Evolutionary conservation across 2,888 invertebrate species (phyloP).

Genomic region (Bhutanitis thaidina): DNA sequence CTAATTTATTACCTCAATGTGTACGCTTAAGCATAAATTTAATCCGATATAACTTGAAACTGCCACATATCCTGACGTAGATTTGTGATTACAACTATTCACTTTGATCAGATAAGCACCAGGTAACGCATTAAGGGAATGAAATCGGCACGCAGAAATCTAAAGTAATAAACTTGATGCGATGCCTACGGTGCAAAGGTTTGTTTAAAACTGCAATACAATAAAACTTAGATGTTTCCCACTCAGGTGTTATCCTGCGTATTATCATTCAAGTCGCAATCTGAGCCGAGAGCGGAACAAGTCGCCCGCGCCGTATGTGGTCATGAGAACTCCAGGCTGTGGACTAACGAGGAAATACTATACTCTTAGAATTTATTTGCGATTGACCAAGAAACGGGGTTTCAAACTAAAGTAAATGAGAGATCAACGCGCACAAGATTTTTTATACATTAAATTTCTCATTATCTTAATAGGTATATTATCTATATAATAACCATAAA

Average conservation of each 20-base stretch:
- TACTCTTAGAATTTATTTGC: no score
- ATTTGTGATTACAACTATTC: neutral
- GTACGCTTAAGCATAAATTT: no score
- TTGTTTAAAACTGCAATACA: constrained; percentile 1
- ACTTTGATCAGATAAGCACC: neutral
- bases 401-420: no score
- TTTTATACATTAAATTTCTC: no score
- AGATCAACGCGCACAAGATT: no score
- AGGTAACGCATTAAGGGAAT: neutral
- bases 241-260: constrained; percentile 64
- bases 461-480: no score
- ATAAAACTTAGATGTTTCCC: constrained; percentile 24
- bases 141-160: neutral
- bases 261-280: constrained; percentile 55
- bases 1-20: no score
- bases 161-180: neutral
- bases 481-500: no score
- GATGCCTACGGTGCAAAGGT: neutral
- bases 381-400: no score
- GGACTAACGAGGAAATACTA: constrained; percentile 17
- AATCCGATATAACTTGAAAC: neutral
- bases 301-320: constrained; percentile 34
- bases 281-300: constrained; percentile 30
- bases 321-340: constrained; percentile 16
- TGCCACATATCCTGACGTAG: neutral